Conservation (phyloP, 2,113 vertebrate genomes). For the Channa argus region DNA sequence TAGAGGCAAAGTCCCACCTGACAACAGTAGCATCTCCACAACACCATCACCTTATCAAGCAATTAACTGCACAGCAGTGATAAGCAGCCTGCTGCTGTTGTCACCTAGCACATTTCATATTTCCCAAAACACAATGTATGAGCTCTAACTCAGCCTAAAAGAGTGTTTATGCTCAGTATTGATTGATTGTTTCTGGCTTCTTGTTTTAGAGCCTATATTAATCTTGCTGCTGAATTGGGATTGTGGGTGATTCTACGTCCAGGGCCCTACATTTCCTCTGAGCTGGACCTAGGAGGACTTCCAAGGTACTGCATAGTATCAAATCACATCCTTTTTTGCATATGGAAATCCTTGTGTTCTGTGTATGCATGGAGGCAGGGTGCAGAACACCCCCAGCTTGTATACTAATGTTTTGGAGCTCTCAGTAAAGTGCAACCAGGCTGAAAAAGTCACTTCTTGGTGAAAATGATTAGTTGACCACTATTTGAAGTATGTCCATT, state of each 20-base stretch:
- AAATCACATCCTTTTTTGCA: too few species aligned
- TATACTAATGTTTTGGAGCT: too few species aligned
- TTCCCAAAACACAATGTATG: neutral
- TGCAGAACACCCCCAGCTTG: too few species aligned
- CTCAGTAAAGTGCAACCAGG: too few species aligned
- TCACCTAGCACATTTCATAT: slow-evolving; percentile 26
- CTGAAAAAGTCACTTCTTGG: too few species aligned
- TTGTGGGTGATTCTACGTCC: slow-evolving; percentile 94
- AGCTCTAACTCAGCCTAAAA: neutral
- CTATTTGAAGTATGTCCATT: too few species aligned
- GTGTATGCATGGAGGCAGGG: too few species aligned
- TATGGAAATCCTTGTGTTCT: too few species aligned
- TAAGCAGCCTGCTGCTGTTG: slow-evolving; percentile 4
- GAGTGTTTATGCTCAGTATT: neutral
- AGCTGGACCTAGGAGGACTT: slow-evolving; percentile 92
- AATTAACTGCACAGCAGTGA: slow-evolving; percentile 44
- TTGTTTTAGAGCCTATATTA: slow-evolving; percentile 87
- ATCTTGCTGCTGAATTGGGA: slow-evolving; percentile 86
- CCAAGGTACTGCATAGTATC: slow-evolving; percentile 84
- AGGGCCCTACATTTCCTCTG: slow-evolving; percentile 92
- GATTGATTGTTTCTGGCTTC: slow-evolving; percentile 15
- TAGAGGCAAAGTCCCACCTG: slow-evolving; percentile 54
- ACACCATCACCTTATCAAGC: slow-evolving; percentile 61
- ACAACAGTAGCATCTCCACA: slow-evolving; percentile 68
- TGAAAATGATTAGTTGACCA: too few species aligned